Base-by-base conservation (phyloP, 1,140 invertebrate genomes). In the Oreohelix idahoensis region DNA sequence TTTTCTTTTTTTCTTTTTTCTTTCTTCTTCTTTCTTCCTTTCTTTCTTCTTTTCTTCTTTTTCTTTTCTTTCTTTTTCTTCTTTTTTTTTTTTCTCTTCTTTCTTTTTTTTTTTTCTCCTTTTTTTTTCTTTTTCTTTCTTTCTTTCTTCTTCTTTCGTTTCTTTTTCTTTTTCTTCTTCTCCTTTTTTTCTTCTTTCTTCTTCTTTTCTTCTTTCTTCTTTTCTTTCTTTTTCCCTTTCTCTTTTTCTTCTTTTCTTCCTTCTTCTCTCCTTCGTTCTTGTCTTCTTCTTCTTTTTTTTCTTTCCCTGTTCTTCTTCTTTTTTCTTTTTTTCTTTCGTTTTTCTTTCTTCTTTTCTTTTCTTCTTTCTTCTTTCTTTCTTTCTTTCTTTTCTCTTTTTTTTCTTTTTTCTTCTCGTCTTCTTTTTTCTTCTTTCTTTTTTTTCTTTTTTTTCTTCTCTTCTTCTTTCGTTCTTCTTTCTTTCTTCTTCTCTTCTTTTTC, bases 121-220 rank as follows among this genome's bases (percentile, higher is more conserved):
- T 36, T 63, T 29, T 63, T 63, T 49, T 53, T 38, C 51, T 78
- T 35, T 63, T 36, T 38, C 38, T 29, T 78, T 32, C 15, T 35
- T n/a, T 38, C 58, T 63, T 38, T 78, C 51, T 63, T 78, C 23
- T 63, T 32, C 35, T 29, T 15, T 63, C 35, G 5, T 78, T n/a
- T 20, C 20, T n/a, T 20, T 58, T n/a, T 23, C 15, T n/a, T 20
- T 58, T n/a, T 29, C 29, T 49, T 38, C 42, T 32, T 5, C n/a
- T 49, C 74, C n/a, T 76, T 38, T 45, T 49, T 38, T 32, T 76
- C 74, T 38, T 49, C 39, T 29, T 76, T 10, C 39, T 17, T 29
- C 17, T 26, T 42, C 74, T 32, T 38, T 29, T 49, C 74, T 76
- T 32, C 83, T 79, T 32, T 36, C n/a, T 79, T 70, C 29, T 26